Evolutionary conservation across 2,797 vertebrate species (phyloP).

Genomic region (Manis javanica): DNA sequence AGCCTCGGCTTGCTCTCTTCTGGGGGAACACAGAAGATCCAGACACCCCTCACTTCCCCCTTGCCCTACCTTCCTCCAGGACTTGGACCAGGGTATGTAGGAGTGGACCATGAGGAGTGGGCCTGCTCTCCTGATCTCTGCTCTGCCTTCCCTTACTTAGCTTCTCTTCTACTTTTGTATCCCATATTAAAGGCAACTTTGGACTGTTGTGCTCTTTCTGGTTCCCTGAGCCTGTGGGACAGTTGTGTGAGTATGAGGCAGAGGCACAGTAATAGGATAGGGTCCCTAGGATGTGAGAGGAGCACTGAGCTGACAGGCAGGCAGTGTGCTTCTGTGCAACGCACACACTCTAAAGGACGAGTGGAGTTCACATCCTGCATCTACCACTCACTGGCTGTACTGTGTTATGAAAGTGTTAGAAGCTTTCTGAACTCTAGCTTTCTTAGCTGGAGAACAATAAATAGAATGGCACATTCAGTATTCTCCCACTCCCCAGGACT

Average conservation of each 20-base stretch:
- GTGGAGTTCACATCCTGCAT: not conserved
- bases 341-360: not conserved
- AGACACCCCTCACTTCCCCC: not conserved
- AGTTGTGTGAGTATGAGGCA: not conserved
- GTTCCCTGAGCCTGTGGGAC: not conserved
- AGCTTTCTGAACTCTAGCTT: not conserved
- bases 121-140: not conserved
- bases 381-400: not conserved
- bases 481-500: not conserved
- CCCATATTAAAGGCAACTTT: slow-evolving; percentile 54
- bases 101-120: not conserved
- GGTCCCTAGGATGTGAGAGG: not conserved
- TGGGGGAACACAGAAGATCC: not conserved
- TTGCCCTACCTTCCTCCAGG: not conserved
- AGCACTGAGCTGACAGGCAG: not conserved
- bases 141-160: not conserved
- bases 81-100: not conserved
- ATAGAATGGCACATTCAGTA: not conserved
- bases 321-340: not conserved
- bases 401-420: not conserved
- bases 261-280: not conserved
- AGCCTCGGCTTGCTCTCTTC: not conserved
- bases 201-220: not conserved
- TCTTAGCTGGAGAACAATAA: not conserved
- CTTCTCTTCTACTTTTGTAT: slow-evolving; percentile 46